Conservation (phyloP, 2,797 vertebrate species). For the Galaxias olidus region DNA sequence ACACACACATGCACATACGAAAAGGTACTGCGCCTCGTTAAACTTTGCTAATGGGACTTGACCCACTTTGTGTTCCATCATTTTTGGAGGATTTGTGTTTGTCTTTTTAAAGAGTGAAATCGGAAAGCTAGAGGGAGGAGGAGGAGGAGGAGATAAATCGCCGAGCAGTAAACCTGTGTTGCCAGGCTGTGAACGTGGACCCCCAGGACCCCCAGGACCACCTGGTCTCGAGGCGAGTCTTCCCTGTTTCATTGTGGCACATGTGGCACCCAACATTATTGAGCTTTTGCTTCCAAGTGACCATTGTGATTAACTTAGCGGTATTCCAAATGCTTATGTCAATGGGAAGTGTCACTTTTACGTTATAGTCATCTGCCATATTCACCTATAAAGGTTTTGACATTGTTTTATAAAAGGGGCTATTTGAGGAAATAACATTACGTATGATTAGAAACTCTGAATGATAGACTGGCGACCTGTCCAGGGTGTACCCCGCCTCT, state of each 20-base stretch:
- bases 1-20: slow-evolving; percentile 5
- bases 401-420: too few species aligned
- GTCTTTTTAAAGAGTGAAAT: slow-evolving; percentile 40
- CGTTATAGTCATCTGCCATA: too few species aligned
- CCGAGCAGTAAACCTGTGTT: slow-evolving; percentile 25
- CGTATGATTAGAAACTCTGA: too few species aligned
- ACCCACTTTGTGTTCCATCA: background rate
- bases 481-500: too few species aligned
- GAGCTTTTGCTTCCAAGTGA: background rate
- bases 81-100: slow-evolving; percentile 1
- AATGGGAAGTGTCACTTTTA: too few species aligned
- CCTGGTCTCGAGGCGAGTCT: slow-evolving; percentile 79
- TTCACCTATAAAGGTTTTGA: too few species aligned
- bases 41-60: too few species aligned
- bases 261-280: background rate
- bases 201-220: slow-evolving; percentile 75
- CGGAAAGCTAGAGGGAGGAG: slow-evolving; percentile 31
- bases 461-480: too few species aligned
- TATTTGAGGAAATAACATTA: too few species aligned
- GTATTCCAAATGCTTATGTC: background rate
- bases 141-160: slow-evolving; percentile 24
- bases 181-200: slow-evolving; percentile 67
- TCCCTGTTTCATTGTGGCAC: background rate
- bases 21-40: background rate
- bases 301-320: background rate